Conservation (phyloP, 2,113 vertebrate genomes). For the Bufo gargarizans region DNA sequence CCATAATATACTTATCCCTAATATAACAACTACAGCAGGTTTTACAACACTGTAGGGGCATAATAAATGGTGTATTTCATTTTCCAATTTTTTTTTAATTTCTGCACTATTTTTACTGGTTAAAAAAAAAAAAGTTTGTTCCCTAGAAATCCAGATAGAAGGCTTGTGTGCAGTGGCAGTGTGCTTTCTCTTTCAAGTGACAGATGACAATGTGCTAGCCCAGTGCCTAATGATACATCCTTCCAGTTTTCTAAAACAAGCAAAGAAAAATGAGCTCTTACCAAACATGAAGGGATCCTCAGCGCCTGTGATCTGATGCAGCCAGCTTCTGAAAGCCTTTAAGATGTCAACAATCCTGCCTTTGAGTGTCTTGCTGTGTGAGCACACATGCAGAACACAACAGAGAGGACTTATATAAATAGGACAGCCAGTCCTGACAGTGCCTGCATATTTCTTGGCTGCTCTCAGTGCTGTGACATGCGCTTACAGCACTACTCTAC, state of each 20-base stretch:
- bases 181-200: slow-evolving; percentile 8
- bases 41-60: neutral
- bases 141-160: neutral
- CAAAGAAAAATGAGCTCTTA: slow-evolving; percentile 34
- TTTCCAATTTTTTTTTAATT: neutral
- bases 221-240: slow-evolving; percentile 51
- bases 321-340: slow-evolving; percentile 10
- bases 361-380: neutral
- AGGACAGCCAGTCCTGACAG: neutral
- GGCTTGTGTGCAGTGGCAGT: slow-evolving; percentile 2
- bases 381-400: neutral
- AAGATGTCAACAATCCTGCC: slow-evolving; percentile 41
- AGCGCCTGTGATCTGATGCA: rapidly evolving
- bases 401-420: neutral
- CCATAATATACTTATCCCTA: neutral
- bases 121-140: slow-evolving; percentile 8
- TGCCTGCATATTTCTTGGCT: rapidly evolving
- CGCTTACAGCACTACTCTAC: neutral
- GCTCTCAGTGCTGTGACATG: neutral
- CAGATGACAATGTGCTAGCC: slow-evolving; percentile 26
- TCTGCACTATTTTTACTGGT: neutral
- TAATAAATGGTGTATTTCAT: neutral
- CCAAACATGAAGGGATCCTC: neutral
- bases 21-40: neutral
- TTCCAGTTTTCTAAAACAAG: slow-evolving; percentile 41